Base-by-base conservation (phyloP, 2,888 invertebrate genomes). In the Conus canariensis region DNA sequence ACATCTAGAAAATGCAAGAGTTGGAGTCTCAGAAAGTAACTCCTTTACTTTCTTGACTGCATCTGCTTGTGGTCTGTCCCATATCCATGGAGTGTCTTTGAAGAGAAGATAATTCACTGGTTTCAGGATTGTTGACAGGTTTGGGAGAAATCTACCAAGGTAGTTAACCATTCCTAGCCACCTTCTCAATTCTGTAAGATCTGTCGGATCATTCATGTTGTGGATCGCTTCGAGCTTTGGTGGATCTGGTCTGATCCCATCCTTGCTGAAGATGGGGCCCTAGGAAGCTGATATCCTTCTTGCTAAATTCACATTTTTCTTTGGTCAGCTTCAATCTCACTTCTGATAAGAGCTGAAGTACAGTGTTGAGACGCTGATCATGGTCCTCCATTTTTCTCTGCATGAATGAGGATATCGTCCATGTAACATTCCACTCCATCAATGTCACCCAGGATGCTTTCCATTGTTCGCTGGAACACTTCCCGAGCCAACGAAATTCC, bases 1-100 rank as follows among this genome's bases (percentile, higher is more conserved):
- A 74, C n/a, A n/a, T 74, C n/a, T 74, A 74, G 70, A 74, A 74
- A 74, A 74, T 74, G 70, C 70, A 14, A 74, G n/a, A 74, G 70
- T 12, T 74, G 70, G 70, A 10, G 70, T 22, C 22, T 74, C 70
- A 19, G 70, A 74, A 74, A 74, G 70, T 74, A 19, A 22, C 8
- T 74, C 22, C 70, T 74, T 74, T 10, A 74, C 45, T n/a, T 74
- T 74, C 22, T 74, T 74, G 19, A 74, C 70, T 74, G 70, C 70
- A 64, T 64, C 60, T 64, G 60, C 16, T 64, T 64, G 60, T 64
- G 60, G 60, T 64, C 60, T 64, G 60, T 64, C 60, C 60, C 60
- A 64, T 64, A 64, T 64, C 60, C 60, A 64, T 64, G 16, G 60
- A 7, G 7, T 14, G 60, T 74, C n/a, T 22, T n/a, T 74, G 10